Evolutionary conservation across 2,888 invertebrate species (phyloP).

Genomic region (Linnaemya vulpina): DNA sequence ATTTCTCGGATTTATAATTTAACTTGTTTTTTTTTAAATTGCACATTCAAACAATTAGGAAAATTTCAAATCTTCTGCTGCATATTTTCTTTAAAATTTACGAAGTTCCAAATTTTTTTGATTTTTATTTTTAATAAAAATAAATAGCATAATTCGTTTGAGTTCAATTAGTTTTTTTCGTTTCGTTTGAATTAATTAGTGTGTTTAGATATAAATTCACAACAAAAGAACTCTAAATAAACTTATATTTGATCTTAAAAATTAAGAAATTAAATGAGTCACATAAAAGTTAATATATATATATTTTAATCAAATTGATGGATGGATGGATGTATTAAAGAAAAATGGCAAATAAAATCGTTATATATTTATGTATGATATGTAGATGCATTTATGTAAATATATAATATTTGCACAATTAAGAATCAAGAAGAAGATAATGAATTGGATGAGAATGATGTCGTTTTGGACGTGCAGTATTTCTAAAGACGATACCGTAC

Average conservation of each 20-base stretch:
- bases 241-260: conserved; percentile 64
- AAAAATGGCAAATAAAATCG: conserved; percentile 6
- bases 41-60: conserved; percentile 11
- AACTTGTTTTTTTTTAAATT: conserved; percentile 23
- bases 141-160: conserved; percentile 31
- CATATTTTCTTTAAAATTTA: not conserved
- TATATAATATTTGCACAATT: conserved; percentile 65
- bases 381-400: conserved; percentile 45
- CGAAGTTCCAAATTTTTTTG: conserved; percentile 15
- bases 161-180: conserved; percentile 31
- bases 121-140: no score
- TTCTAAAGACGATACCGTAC: not conserved
- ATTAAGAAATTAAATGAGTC: conserved; percentile 40
- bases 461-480: not conserved
- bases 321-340: conserved; percentile 14
- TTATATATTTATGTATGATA: conserved; percentile 22
- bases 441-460: conserved; percentile 4
- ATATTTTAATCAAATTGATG: conserved; percentile 19
- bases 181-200: conserved; percentile 55
- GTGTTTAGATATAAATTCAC: conserved; percentile 59
- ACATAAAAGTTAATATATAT: not conserved
- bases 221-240: conserved; percentile 57
- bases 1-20: not conserved
- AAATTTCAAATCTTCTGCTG: conserved; percentile 21
- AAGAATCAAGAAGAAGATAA: conserved; percentile 32